Conservation (phyloP, 1,140 invertebrate genomes). For the Lysiphlebus fabarum region DNA sequence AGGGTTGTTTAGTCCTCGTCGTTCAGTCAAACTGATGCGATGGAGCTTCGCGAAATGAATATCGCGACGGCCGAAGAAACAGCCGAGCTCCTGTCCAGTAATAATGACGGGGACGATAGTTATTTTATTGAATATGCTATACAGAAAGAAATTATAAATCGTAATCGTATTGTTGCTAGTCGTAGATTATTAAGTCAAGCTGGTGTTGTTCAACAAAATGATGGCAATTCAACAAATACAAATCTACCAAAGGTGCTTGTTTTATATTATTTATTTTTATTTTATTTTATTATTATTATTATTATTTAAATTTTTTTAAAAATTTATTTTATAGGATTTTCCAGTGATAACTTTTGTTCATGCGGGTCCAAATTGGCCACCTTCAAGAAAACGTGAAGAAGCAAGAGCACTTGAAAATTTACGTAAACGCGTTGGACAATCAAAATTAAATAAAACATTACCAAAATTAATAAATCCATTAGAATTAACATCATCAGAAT, state of each 20-base stretch:
- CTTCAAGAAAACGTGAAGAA: conserved; percentile 52
- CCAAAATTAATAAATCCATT: conserved; percentile 36
- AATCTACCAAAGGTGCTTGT: conserved; percentile 29
- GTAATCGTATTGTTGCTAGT: conserved; percentile 42
- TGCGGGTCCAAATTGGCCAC: conserved; percentile 49
- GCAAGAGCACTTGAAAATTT: conserved; percentile 51
- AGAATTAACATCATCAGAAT: conserved; percentile 29
- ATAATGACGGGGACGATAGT: conserved; percentile 39
- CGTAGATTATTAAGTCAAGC: conserved; percentile 42
- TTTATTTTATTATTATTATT: not conserved
- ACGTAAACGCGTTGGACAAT: conserved; percentile 48
- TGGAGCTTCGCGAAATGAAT: conserved; percentile 47
- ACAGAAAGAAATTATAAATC: conserved; percentile 48
- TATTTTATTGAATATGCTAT: conserved; percentile 47
- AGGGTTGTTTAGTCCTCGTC: not conserved
- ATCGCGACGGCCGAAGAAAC: conserved; percentile 41
- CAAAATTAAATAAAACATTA: conserved; percentile 33
- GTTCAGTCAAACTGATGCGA: conserved; percentile 31
- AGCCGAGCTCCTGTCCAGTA: conserved; percentile 38
- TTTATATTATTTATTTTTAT: too few species aligned
- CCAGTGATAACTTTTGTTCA: conserved; percentile 47
- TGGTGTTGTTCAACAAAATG: conserved; percentile 24
- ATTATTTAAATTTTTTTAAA: not conserved
- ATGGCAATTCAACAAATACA: conserved; percentile 37
- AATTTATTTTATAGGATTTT: conserved; percentile 34